Percentiles rank a stretch among this genome's conserved stretches.
Evolutionary conservation across 2,113 vertebrate species (phyloP).

Genomic region (Orcinus orca): DNA sequence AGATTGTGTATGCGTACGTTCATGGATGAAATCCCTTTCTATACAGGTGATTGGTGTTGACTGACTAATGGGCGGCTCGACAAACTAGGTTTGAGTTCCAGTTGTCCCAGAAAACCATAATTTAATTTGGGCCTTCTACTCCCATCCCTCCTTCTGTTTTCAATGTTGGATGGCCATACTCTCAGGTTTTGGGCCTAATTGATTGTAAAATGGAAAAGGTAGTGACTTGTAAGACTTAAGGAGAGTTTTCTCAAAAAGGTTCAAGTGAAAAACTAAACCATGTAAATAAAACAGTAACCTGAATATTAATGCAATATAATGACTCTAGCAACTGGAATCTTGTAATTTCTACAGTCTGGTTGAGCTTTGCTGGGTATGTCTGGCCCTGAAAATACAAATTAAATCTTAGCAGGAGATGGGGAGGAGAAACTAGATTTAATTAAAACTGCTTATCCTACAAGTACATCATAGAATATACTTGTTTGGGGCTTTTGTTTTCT

Average conservation of each 20-base stretch:
- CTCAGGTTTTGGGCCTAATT: not conserved
- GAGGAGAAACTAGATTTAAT: not conserved
- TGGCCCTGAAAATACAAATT: not conserved
- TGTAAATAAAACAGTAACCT: not conserved
- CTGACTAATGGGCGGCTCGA: constrained; percentile 20
- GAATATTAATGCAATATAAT: not conserved
- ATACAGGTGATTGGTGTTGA: constrained; percentile 34
- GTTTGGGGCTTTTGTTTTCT: not conserved
- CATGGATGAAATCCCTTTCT: constrained; percentile 38
- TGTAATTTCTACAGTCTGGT: not conserved
- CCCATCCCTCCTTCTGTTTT: not conserved
- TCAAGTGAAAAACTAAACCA: not conserved
- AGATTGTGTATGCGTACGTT: not conserved
- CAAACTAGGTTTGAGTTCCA: not conserved
- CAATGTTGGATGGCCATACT: not conserved
- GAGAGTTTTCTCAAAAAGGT: not conserved
- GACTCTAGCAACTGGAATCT: not conserved
- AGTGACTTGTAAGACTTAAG: not conserved
- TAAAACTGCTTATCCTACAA: not conserved
- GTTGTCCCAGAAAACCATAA: not conserved
- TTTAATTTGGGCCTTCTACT: not conserved
- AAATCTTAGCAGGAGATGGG: not conserved
- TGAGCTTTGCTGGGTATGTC: not conserved
- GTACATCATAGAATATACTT: not conserved
- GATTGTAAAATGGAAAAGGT: not conserved